Evolutionary conservation across 2,797 vertebrate species (phyloP).

Genomic region (Gymnopithys bicolor): DNA sequence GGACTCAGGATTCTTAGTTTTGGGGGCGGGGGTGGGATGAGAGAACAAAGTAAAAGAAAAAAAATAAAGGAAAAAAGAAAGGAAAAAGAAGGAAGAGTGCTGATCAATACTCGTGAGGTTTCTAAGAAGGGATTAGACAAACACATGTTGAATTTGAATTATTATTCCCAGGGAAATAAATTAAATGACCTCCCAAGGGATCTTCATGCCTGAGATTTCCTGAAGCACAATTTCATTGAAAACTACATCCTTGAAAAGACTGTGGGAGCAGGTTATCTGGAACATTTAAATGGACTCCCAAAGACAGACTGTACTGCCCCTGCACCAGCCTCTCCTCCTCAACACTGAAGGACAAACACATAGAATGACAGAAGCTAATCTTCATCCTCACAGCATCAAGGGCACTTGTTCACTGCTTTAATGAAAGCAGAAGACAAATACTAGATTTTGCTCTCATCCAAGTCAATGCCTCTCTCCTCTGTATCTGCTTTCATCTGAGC

Average conservation of each 20-base stretch:
- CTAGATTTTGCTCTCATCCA: neutral
- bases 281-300: neutral
- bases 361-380: neutral
- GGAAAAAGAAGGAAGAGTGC: too few species aligned
- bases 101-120: neutral
- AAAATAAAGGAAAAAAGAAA: too few species aligned
- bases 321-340: neutral
- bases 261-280: neutral
- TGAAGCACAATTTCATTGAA: neutral
- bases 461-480: neutral
- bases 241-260: neutral
- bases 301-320: neutral
- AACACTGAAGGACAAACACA: neutral
- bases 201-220: neutral
- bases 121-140: neutral
- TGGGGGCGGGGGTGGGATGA: neutral
- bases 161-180: neutral
- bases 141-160: neutral
- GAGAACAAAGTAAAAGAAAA: neutral
- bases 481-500: neutral
- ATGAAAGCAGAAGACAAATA: neutral
- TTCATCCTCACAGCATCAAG: neutral
- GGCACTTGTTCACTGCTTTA: neutral
- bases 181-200: neutral
- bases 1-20: neutral